Evolutionary conservation across 2,113 vertebrate genomes (phyloP), one percentile per base, ranked within the genome.

Genomic region (Apteryx mantelli): DNA sequence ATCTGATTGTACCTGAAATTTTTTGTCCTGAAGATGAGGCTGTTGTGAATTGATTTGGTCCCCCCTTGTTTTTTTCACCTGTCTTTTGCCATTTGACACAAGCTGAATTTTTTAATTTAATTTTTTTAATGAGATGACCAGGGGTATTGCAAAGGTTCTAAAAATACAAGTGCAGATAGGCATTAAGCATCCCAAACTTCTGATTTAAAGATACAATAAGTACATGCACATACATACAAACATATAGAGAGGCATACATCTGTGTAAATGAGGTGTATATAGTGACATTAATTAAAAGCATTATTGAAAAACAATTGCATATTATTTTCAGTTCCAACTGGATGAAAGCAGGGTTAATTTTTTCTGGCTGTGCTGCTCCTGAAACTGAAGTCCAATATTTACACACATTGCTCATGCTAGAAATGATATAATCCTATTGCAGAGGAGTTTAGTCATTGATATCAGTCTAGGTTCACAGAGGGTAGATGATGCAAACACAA

Each of bases 401-500:
- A 65, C 46, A 84, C 38, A 42, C 24, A 15, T 12, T 86, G 68
- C 68, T 94, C 0, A 1, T 84, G 71, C 80, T 92, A 65, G 89
- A 86, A 86, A 92, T 52, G 2, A 88, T 76, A 76, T 63, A 96
- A 88, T 95, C 82, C 80, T 92, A 52, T 96, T 96, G 95, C 84
- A 94, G 82, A 97, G 81, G 83, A 76, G 26, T 92, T 94, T 94
- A 96, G 89, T 79, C 77, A 80, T 58, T 89, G 85, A 26, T 65
- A 88, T 69, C 69, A 75, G 19, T 9, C 55, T 83, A 56, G 83
- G 87, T 88, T 95, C 85, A 77, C 44, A 55, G 94, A 88, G 96
- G 92, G 96, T 93, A 93, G 91, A n/a, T 89, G 91, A 92, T 86
- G 64, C 21, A 86, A 88, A 94, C 24, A 25, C 77, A 93, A 89